Evolutionary conservation across 2,888 invertebrate genomes (phyloP), one percentile per base, ranked within the genome.

Genomic region (Pinctada fucata): DNA sequence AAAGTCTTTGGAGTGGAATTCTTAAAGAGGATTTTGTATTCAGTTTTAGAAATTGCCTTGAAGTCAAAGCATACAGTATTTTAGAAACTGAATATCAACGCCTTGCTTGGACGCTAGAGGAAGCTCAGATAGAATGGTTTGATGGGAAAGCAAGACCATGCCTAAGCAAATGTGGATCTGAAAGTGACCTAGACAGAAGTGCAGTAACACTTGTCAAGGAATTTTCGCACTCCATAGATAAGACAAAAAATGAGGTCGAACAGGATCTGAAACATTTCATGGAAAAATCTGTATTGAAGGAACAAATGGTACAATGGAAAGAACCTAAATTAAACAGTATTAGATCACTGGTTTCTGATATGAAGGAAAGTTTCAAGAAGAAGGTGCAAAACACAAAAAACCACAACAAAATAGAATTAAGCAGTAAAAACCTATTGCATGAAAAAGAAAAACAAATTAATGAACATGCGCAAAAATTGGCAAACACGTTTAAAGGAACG

Each of bases 1-100:
- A 31, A 68, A 47, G 4, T 68, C 47, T 68, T 3, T 68, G 68
- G 68, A 10, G 47, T 3, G 68, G 68, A 16, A 68, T 68, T 4
- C 3, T 68, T 13, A 45, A 16, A 31, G 68, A 68, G 47, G 45
- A 68, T 47, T 68, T 80, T 76, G 78, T 80, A 3, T 82, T 76
- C 49, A 63, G 63, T 3, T 82, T 82, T 58, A 69, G 65, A 72
- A 82, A 80, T 49, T 73, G 71, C 4, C 58, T 80, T 3, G 82
- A 82, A 76, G 51, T 78, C 0, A 79, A 72, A 70, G 82, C 78
- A 8, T 71, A 65, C 31, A 66, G 10, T 8, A 31, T 4, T 16
- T 47, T 78, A 0, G 74, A 78, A 48, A 16, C 3, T 2, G 52
- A 52, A 47, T 69, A 49, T 45, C 65, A 66, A 10, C 0, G 48